phyloP scores from a whole-genome alignment of 1,140 invertebrate species.

The Polyergus mexicanus region DNA sequence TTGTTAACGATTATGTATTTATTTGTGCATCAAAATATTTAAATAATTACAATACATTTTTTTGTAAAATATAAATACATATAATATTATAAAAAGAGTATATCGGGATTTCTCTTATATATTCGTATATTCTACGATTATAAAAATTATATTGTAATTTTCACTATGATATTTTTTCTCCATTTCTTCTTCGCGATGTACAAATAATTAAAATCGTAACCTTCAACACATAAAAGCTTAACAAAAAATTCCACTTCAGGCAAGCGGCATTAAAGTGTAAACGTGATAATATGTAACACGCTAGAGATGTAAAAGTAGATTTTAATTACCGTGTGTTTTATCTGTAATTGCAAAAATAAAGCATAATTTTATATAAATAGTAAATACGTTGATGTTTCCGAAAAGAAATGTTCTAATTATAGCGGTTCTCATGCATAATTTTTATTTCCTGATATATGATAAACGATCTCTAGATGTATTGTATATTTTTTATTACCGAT shows the following conservation, averaged over 20 bases:
- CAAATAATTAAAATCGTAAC: constrained; percentile 35
- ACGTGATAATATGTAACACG: constrained; percentile 28
- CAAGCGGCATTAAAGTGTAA: constrained; percentile 31
- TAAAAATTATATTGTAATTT: no score
- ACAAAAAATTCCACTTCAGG: constrained; percentile 2
- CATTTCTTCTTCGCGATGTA: neutral
- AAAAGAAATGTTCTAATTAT: constrained; percentile 11
- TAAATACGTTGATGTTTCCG: neutral
- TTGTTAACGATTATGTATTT: no score
- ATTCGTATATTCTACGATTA: no score
- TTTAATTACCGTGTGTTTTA: constrained; percentile 28
- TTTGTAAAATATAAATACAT: no score
- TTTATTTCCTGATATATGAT: neutral
- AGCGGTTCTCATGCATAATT: neutral
- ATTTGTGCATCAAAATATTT: no score
- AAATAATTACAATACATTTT: no score
- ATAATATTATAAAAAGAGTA: no score
- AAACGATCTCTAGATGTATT: neutral
- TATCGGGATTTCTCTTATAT: no score
- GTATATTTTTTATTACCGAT: neutral
- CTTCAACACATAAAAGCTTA: constrained; percentile 1
- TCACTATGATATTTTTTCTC: no score
- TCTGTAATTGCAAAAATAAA: constrained; percentile 31
- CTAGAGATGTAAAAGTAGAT: neutral
- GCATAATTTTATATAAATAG: constrained; percentile 27